Percentiles rank a stretch among this genome's conserved stretches.
Conservation (phyloP, 2,113 vertebrate genomes). For the Plecturocebus donacophilus region DNA sequence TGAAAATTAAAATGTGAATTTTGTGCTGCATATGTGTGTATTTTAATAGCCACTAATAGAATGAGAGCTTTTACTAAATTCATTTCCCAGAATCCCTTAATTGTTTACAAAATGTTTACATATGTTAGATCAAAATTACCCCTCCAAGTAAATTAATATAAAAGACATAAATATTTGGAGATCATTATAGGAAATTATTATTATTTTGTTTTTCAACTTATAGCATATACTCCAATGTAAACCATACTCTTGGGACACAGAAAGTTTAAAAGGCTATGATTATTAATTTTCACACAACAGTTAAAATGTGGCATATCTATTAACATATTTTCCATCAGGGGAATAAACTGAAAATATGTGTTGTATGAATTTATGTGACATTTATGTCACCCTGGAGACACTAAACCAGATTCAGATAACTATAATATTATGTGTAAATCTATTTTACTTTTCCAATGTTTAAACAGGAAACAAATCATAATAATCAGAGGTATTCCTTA, state of each 20-base stretch:
- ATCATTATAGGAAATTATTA: not conserved
- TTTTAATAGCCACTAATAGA: not conserved
- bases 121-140: slow-evolving; percentile 4
- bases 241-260: not conserved
- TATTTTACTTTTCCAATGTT: not conserved
- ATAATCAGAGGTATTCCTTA: not conserved
- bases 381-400: slow-evolving; percentile 24
- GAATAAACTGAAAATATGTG: slow-evolving; percentile 27
- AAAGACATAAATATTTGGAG: slow-evolving; percentile 29
- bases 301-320: not conserved
- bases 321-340: not conserved
- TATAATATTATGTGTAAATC: not conserved
- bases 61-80: not conserved
- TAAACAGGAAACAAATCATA: not conserved
- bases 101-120: slow-evolving; percentile 30
- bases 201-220: slow-evolving; percentile 26
- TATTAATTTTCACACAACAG: slow-evolving; percentile 2
- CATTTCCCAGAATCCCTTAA: not conserved
- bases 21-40: not conserved
- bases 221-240: not conserved
- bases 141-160: not conserved
- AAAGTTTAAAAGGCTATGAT: not conserved
- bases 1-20: not conserved
- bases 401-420: not conserved
- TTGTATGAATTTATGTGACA: not conserved